Conservation (phyloP, 2,888 invertebrate species). For the Sinodicranocentrus sp. region DNA sequence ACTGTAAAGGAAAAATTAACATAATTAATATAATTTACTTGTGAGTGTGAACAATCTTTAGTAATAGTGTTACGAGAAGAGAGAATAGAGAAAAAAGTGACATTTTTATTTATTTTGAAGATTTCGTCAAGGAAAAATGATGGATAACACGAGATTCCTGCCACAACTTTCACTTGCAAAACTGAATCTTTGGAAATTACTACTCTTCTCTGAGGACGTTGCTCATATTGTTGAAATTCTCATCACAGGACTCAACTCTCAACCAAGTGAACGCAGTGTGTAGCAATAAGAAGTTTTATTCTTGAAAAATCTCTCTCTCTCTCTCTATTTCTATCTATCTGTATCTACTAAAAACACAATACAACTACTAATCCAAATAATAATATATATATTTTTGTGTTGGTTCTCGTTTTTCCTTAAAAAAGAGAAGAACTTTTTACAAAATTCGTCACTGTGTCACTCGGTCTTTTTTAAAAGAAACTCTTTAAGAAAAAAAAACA, state of each 20-base stretch:
- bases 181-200: conserved; percentile 66
- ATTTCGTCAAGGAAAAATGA: conserved; percentile 16
- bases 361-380: too few species aligned
- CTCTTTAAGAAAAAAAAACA: too few species aligned
- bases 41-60: too few species aligned
- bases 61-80: too few species aligned
- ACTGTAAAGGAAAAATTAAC: too few species aligned
- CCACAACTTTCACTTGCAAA: conserved; percentile 34
- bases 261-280: not conserved
- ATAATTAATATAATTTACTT: too few species aligned
- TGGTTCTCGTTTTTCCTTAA: not conserved
- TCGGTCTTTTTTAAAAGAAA: conserved; percentile 27
- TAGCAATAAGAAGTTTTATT: not conserved
- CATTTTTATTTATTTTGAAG: conserved; percentile 5
- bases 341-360: too few species aligned
- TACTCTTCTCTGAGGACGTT: conserved; percentile 53
- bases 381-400: too few species aligned
- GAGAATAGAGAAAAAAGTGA: too few species aligned
- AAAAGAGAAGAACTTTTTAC: conserved; percentile 6
- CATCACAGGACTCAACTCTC: not conserved
- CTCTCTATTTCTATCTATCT: not conserved
- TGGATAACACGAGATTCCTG: conserved; percentile 13
- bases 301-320: too few species aligned
- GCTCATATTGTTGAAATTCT: conserved; percentile 22
- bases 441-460: conserved; percentile 12